Evolutionary conservation across 2,888 invertebrate genomes (phyloP), one percentile per base, ranked within the genome.

Genomic region (Acanthosoma haemorrhoidale): DNA sequence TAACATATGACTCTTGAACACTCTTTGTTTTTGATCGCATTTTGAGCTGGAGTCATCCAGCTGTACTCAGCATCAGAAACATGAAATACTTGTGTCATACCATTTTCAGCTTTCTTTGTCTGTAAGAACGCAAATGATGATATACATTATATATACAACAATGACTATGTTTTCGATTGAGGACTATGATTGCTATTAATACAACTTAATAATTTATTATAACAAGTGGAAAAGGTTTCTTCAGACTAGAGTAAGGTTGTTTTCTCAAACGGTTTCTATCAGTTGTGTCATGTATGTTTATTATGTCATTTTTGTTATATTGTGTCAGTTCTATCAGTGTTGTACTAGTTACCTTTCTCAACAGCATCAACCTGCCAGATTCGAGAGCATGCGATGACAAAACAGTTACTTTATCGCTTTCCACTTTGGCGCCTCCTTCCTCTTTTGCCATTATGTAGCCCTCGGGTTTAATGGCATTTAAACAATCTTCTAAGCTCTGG

Each of bases 381-480:
- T 82, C 83, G 8, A 38, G 18, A n/a, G 38, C n/a, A n/a, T 66
- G 39, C 8, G 60, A 60, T 8, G n/a, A 64, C 3, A 64, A 31
- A 6, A 60, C 29, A 6, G 18, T 43, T 9, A 71, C 16, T 21
- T 57, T n/a, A 4, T 63, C 41, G 16, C 38, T 31, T 36, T 60
- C 32, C 11, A 67, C 25, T 60, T 84, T 81, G 0, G 84, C 82
- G 41, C 81, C 81, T 6, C 80, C 78, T 36, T 79, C 81, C 77
- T 88, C 88, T 29, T 88, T 81, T 34, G 86, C 82, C 60, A 89
- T 78, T 2, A 88, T 75, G 76, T 85, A 88, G 66, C 86, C 86
- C 75, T 83, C 84, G 11, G 86, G 85, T 13, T 82, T 81, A 0
- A 88, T 79, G 0, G 84, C 82, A 1, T 80, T 79, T 3, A 81